These are phyloP conservation scores for Sminthopsis crassicaudata DNA, from an alignment of 2,113 vertebrate species.

Conservation along the genomic window DNA sequence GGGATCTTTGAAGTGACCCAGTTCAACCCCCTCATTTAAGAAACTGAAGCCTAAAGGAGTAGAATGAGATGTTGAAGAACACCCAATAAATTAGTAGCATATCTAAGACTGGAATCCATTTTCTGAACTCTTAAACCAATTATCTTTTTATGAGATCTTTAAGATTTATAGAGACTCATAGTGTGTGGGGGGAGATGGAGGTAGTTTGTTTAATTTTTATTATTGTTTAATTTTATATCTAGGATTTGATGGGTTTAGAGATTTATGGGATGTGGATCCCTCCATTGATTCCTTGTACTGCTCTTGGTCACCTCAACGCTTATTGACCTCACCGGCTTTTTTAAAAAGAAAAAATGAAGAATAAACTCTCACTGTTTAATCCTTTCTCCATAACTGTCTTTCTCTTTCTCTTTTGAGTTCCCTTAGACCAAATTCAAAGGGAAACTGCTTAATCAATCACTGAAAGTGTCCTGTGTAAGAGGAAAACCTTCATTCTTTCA, in stretches of 20 bases:
- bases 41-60: not conserved
- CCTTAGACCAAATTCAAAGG: not conserved
- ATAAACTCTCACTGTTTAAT: not conserved
- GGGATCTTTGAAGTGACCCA: not conserved
- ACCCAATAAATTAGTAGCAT: not conserved
- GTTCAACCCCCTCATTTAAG: not conserved
- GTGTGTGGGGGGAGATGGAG: too few relatives aligned
- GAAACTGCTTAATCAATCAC: not conserved
- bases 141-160: not conserved
- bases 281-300: not conserved
- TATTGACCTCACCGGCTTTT: not conserved
- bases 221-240: not conserved
- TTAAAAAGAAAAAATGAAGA: not conserved
- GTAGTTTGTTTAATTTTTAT: not conserved
- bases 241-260: not conserved
- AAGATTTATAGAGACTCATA: not conserved
- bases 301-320: too few relatives aligned
- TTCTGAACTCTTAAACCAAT: not conserved
- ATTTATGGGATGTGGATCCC: not conserved
- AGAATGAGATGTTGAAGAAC: not conserved
- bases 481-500: not conserved
- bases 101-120: not conserved
- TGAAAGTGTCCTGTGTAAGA: not conserved
- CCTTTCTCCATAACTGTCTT: not conserved
- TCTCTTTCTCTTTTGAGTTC: not conserved